Evolutionary conservation across 2,888 invertebrate genomes (phyloP).

Genomic region (Hoplodrina blanda): DNA sequence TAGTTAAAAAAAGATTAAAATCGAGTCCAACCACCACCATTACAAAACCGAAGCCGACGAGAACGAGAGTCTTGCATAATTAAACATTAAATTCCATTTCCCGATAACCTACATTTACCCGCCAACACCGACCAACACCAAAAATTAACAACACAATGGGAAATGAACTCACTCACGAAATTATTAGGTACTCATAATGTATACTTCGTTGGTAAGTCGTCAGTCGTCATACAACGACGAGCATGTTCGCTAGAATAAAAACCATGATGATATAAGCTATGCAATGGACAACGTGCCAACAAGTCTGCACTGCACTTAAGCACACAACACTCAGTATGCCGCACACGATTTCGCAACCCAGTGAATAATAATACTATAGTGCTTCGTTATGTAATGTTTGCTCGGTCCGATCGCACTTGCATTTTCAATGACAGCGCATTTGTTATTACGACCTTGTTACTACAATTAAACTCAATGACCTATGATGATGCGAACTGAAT

Average conservation of each 20-base stretch:
- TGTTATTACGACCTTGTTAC: slow-evolving; percentile 79
- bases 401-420: slow-evolving; percentile 67
- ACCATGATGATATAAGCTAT: slow-evolving; percentile 78
- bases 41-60: slow-evolving; percentile 59
- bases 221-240: slow-evolving; percentile 77
- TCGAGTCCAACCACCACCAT: slow-evolving; percentile 66
- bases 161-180: slow-evolving; percentile 86
- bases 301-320: slow-evolving; percentile 70
- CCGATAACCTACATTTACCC: slow-evolving; percentile 60
- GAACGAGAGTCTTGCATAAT: slow-evolving; percentile 56
- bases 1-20: slow-evolving; percentile 34
- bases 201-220: slow-evolving; percentile 68
- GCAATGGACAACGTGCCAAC: slow-evolving; percentile 74
- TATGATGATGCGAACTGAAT: slow-evolving; percentile 71
- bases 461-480: slow-evolving; percentile 73
- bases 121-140: slow-evolving; percentile 83
- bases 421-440: slow-evolving; percentile 79
- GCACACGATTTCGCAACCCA: slow-evolving; percentile 72
- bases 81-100: slow-evolving; percentile 62
- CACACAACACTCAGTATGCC: slow-evolving; percentile 70
- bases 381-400: slow-evolving; percentile 62
- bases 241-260: slow-evolving; percentile 84
- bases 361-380: slow-evolving; percentile 68
- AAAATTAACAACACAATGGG: slow-evolving; percentile 86
- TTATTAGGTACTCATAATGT: slow-evolving; percentile 77